A percentile compares a stretch with the other conserved stretches of the same genome.
These are phyloP conservation scores for Chrysocyon brachyurus DNA, from an alignment of 2,797 vertebrate species.

Conservation along the genomic window DNA sequence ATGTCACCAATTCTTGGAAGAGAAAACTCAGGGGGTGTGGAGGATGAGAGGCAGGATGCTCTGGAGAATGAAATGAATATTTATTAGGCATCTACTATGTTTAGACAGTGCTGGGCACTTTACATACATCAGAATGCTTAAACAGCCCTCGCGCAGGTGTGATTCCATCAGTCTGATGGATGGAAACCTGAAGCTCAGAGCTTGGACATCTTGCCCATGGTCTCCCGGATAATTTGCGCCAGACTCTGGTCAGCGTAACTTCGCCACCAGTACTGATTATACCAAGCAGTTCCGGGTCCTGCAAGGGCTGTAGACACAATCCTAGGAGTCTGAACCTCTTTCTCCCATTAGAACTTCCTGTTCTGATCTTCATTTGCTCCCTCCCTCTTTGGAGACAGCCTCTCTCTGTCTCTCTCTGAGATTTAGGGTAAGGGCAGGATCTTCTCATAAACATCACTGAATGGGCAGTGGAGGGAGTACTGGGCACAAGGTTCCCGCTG, in stretches of 20 bases:
- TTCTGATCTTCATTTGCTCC: background rate
- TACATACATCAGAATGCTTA: background rate
- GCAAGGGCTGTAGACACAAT: background rate
- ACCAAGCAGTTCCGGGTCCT: background rate
- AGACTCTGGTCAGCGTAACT: background rate
- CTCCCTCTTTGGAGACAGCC: background rate
- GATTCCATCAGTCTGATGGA: background rate
- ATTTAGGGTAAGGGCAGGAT: background rate
- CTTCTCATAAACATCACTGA: background rate
- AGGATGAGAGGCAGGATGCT: background rate
- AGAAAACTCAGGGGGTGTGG: background rate
- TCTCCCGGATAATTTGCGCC: background rate
- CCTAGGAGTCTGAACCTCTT: background rate
- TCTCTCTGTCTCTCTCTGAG: background rate
- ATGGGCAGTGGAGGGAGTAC: background rate
- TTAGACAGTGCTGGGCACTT: background rate
- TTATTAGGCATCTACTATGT: background rate
- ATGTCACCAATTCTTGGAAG: background rate
- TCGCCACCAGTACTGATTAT: background rate
- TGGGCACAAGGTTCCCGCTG: background rate
- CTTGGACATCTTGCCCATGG: background rate
- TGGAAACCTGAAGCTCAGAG: background rate
- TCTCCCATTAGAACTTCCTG: background rate
- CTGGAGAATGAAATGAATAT: background rate
- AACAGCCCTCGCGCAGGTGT: background rate